Evolutionary conservation across 2,113 vertebrate species (phyloP).

Genomic region (Ctenomys sociabilis): DNA sequence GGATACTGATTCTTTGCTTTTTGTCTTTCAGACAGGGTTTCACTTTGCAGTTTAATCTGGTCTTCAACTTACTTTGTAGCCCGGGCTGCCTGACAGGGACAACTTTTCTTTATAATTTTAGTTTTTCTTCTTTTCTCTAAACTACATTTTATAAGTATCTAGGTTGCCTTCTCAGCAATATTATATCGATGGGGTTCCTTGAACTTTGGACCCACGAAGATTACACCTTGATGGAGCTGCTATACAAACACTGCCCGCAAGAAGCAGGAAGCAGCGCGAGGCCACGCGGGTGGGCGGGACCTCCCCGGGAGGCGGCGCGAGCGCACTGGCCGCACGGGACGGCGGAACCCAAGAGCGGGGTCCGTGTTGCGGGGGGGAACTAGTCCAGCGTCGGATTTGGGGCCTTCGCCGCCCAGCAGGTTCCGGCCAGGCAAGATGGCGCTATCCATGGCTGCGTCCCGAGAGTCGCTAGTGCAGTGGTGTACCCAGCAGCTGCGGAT

Average conservation of each 20-base stretch:
- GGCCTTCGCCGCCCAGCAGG: background rate
- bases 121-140: background rate
- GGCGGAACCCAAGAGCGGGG: constrained; percentile 36
- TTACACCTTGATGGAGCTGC: accelerated
- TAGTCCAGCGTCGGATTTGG: background rate
- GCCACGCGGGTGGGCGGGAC: background rate
- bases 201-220: background rate
- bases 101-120: background rate
- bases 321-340: accelerated
- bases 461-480: constrained; percentile 87
- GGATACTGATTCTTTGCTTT: background rate
- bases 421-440: constrained; percentile 81
- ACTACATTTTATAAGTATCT: background rate
- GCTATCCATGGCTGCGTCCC: background rate
- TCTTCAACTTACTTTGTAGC: no score
- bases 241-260: accelerated
- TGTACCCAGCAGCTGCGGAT: constrained; percentile 90
- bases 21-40: background rate
- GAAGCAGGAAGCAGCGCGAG: background rate
- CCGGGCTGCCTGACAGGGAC: background rate
- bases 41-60: background rate
- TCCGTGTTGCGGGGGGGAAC: constrained; percentile 59
- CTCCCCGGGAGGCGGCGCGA: background rate
- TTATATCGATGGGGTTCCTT: background rate
- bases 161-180: background rate